Conservation (phyloP, 2,888 invertebrate species). For the Arctia plantaginis region DNA sequence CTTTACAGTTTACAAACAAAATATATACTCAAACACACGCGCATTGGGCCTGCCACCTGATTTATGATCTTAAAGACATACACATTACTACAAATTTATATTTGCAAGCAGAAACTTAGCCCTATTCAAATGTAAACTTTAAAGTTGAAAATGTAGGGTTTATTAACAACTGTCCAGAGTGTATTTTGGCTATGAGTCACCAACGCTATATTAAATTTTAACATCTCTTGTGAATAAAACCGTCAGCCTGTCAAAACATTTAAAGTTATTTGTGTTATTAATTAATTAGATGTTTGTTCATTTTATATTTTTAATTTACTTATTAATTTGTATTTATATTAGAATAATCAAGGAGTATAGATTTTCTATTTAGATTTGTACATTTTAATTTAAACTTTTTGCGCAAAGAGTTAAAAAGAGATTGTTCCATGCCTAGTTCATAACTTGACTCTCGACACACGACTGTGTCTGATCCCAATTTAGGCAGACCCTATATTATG, state of each 20-base stretch:
- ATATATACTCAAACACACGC: constrained; percentile 30
- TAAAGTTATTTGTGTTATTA: constrained; percentile 53
- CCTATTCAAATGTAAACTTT: constrained; percentile 24
- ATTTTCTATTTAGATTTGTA: no score
- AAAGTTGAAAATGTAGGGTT: not conserved
- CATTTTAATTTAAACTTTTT: no score
- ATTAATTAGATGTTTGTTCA: constrained; percentile 26
- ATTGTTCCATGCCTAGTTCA: no score
- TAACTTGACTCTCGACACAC: no score
- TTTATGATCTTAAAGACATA: constrained; percentile 48
- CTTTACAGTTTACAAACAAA: constrained; percentile 25
- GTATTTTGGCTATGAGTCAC: constrained; percentile 51
- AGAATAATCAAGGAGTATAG: no score
- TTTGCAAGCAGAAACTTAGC: constrained; percentile 5
- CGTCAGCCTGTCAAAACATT: constrained; percentile 68
- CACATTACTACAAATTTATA: constrained; percentile 38
- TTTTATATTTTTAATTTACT: not conserved
- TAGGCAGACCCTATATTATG: no score
- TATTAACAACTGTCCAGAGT: not conserved
- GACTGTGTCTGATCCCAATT: no score
- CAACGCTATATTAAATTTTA: constrained; percentile 61
- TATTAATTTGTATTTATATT: not conserved
- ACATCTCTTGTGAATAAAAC: constrained; percentile 61
- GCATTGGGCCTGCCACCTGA: constrained; percentile 43
- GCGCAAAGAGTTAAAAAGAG: no score